Evolutionary conservation across 2,113 vertebrate genomes (phyloP), one percentile per base, ranked within the genome.

Genomic region (Alouatta palliata): DNA sequence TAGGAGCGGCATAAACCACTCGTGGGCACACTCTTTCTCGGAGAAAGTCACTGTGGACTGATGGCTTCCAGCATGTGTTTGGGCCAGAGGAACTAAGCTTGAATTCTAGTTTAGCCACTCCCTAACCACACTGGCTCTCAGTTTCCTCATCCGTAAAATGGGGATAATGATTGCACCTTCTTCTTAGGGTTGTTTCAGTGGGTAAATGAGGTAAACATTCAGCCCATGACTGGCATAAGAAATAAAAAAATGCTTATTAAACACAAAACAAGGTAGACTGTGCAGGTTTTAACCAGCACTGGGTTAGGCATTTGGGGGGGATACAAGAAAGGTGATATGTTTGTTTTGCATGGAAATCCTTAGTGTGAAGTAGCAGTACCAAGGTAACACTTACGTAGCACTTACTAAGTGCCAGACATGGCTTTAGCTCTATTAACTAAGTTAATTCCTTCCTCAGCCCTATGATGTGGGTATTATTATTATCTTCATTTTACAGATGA

Each of bases 1-100:
- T 16, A 58, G 87, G 58, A 40, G 30, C 9, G 12, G 25, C 17
- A 8, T 20, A 13, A 35, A 58, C 6, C 40, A 19, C 11, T 49
- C 0, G 0, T 52, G 2, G 14, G 47, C 12, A 12, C 35, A 75
- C 13, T 32, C 37, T 35, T 68, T 40, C 35, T 61, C n/a, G 52
- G 76, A 49, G 40, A 32, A 49, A 47, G 27, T 43, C 49, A n/a
- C 3, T 16, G 16, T 35, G 30, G 30, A n/a, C 13, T 17, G 76
- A 40, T 25, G 35, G 23, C 49, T 64, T 30, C 56, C 0, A 66
- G 52, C 3, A 0, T 6, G 54, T 16, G 0, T 25, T 84, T 0
- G 61, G 45, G 16, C 45, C 61, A 87, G 47, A 20, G 3, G 54
- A 54, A 52, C 16, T 37, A 12, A 37, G 47, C 5, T 73, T 30